Conservation (phyloP, 2,797 vertebrate genomes). For the Chromobotia macracanthus region DNA sequence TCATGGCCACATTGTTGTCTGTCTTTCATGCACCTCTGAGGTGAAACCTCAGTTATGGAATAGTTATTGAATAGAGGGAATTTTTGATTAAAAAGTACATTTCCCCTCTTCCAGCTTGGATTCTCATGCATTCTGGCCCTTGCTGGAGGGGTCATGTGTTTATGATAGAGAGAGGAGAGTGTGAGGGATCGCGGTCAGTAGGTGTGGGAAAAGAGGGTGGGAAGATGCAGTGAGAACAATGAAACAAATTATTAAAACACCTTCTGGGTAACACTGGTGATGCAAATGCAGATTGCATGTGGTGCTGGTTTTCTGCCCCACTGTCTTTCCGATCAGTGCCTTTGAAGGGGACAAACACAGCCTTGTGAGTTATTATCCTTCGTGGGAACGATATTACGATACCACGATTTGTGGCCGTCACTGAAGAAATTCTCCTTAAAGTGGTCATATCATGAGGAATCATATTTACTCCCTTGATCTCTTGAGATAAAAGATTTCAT, state of each 20-base stretch:
- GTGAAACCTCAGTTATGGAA: conserved; percentile 83
- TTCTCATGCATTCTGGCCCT: conserved; percentile 63
- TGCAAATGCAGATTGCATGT: conserved; percentile 9
- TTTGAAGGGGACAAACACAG: conserved; percentile 30
- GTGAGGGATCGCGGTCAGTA: conserved; percentile 59
- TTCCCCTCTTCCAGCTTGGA: conserved; percentile 65
- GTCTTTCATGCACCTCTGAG: conserved; percentile 82
- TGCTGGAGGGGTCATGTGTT: conserved; percentile 75
- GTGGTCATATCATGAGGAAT: conserved; percentile 26
- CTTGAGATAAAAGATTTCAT: conserved; percentile 15
- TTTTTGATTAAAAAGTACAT: conserved; percentile 84
- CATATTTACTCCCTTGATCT: conserved; percentile 22
- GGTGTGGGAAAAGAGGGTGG: conserved; percentile 11
- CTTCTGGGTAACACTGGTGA: conserved; percentile 28
- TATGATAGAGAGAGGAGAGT: conserved; percentile 66
- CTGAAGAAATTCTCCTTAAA: conserved; percentile 25
- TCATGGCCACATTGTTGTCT: conserved; percentile 81
- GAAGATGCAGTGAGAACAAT: conserved; percentile 15
- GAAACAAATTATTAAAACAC: conserved; percentile 14
- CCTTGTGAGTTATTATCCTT: conserved; percentile 20
- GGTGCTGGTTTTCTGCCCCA: conserved; percentile 12
- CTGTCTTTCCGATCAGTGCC: conserved; percentile 1
- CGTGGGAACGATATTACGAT: conserved; percentile 19
- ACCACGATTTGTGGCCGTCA: conserved; percentile 24
- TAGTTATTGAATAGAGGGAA: conserved; percentile 82